Evolutionary conservation across 1,140 invertebrate species (phyloP), one percentile per base, ranked within the genome.

Genomic region (Heliothis virescens): DNA sequence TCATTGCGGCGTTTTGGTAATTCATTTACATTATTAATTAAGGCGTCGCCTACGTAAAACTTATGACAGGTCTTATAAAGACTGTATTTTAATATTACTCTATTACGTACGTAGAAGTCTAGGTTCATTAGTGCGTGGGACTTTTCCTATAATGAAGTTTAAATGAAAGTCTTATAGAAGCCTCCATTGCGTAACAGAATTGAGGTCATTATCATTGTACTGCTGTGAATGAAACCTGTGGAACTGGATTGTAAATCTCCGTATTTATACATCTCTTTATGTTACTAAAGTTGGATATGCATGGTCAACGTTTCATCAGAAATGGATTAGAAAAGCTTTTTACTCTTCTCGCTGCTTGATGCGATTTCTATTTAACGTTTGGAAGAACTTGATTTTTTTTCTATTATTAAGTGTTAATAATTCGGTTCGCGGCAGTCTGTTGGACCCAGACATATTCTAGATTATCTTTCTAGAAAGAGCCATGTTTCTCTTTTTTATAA

Each of bases 191-290:
- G 26, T 55, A 74, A 74, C 26, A 18, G 2, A 18, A 74, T 12
- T 48, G 55, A 60, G 72, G 72, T 74, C 72, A 74, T 74, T 74
- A 74, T 57, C 72, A 74, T 16, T 21, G 29, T 59, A 21, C 26
- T n/a, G 3, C 34, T 73, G n/a, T 55, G 55, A 34, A 59, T 21
- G 72, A 60, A 74, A 60, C 52, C 57, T 21, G 53, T 26, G 12
- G 18, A 74, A 74, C 72, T 74, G 29, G 69, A 69, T 69, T 72
- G 9, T 72, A 55, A 57, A 57, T 72, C 41, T 72, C 52, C 18
- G 34, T 41, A 69, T 16, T 16, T 72, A 57, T 52, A n/a, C 26
- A 29, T 34, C 15, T 53, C 29, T n/a, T n/a, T 72, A 34, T n/a
- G 11, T 57, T 41, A 47, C 5, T 18, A 34, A 21, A 34, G 55